These are phyloP conservation scores for Atherix ibis DNA, from an alignment of 2,888 invertebrate species.

Conservation along the genomic window DNA sequence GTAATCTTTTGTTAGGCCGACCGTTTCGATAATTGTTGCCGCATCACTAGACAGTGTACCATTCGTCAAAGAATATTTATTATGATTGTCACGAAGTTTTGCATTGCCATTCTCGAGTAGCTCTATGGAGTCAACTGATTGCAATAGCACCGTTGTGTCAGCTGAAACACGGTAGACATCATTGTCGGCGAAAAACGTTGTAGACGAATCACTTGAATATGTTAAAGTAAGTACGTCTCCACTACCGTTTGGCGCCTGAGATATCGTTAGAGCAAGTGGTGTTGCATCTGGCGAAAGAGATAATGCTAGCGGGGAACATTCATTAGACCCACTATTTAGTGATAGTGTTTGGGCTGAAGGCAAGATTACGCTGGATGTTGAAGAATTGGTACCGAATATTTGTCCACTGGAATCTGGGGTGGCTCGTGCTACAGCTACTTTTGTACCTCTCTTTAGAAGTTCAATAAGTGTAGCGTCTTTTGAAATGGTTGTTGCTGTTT, in stretches of 20 bases:
- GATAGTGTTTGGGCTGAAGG: conserved; percentile 15
- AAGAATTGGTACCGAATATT: conserved; percentile 30
- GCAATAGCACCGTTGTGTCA: conserved; percentile 50
- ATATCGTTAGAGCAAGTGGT: conserved; percentile 29
- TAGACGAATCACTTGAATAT: conserved; percentile 42
- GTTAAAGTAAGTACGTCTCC: conserved; percentile 44
- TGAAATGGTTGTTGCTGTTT: conserved; percentile 29
- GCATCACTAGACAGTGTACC: conserved; percentile 28
- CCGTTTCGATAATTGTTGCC: conserved; percentile 6
- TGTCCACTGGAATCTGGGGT: conserved; percentile 54
- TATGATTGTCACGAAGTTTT: conserved; percentile 44
- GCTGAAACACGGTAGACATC: conserved; percentile 62
- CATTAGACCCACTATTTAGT: conserved; percentile 37
- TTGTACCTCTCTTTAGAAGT: conserved; percentile 53
- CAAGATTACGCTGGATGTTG: conserved; percentile 27
- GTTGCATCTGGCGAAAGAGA: conserved; percentile 22
- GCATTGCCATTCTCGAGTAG: conserved; percentile 45
- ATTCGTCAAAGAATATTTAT: conserved; percentile 42
- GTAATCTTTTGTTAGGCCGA: conserved; percentile 9
- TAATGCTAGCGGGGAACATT: conserved; percentile 26
- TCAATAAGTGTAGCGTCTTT: conserved; percentile 68
- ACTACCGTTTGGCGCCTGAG: conserved; percentile 26
- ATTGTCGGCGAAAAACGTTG: conserved; percentile 44
- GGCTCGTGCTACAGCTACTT: conserved; percentile 56
- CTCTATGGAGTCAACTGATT: conserved; percentile 48